These are phyloP conservation scores for Druceiella hillmani DNA, from an alignment of 2,888 invertebrate genomes.

Conservation along the genomic window DNA sequence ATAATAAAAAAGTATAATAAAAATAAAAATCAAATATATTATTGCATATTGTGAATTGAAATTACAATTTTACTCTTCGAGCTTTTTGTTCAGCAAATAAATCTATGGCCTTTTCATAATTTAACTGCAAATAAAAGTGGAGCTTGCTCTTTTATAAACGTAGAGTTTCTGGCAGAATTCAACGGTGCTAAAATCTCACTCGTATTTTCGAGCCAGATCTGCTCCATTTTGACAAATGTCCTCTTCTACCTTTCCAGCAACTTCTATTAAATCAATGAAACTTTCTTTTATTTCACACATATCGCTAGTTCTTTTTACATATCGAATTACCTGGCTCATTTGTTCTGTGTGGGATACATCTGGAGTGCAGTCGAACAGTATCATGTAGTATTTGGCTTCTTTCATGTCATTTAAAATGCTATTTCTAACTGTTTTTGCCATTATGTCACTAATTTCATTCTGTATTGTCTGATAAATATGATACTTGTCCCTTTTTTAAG, in stretches of 20 bases:
- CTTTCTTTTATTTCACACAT: conserved; percentile 25
- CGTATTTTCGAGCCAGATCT: conserved; percentile 21
- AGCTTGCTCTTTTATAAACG: conserved; percentile 24
- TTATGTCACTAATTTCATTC: conserved; percentile 26
- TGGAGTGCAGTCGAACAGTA: conserved; percentile 29
- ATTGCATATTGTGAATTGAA: conserved; percentile 14
- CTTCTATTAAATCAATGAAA: conserved; percentile 28
- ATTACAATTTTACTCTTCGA: conserved; percentile 20
- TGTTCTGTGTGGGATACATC: conserved; percentile 29
- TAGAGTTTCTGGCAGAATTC: conserved; percentile 24
- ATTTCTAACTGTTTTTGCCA: conserved; percentile 25
- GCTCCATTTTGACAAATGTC: conserved; percentile 18
- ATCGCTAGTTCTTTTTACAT: conserved; percentile 23
- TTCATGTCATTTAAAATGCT: conserved; percentile 21
- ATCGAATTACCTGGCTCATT: conserved; percentile 28
- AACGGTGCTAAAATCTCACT: conserved; percentile 23
- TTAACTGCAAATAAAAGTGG: conserved; percentile 20
- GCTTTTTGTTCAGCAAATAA: conserved; percentile 19
- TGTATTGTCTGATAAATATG: conserved; percentile 26
- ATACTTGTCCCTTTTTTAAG: conserved; percentile 24
- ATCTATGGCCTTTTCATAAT: conserved; percentile 20
- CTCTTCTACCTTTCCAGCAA: conserved; percentile 25
- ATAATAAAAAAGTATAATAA: conserved; percentile 8
- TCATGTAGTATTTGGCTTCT: conserved; percentile 25
- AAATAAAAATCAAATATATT: conserved; percentile 10